These are phyloP conservation scores for Datnioides undecimradiatus DNA, from an alignment of 2,113 vertebrate species.

Conservation along the genomic window DNA sequence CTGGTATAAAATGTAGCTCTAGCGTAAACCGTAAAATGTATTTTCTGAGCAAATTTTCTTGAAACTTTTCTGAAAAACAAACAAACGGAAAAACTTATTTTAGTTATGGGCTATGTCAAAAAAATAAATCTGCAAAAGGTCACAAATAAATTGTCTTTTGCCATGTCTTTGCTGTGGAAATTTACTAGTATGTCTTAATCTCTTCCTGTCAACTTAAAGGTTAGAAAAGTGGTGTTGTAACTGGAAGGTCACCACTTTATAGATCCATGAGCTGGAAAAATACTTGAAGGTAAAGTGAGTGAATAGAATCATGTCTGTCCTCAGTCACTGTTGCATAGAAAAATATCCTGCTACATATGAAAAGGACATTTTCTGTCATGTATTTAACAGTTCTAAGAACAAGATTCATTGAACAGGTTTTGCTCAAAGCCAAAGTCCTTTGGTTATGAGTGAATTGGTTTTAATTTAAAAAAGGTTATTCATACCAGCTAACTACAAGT, in stretches of 20 bases:
- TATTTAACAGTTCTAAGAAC: background rate
- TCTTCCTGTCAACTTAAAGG: background rate
- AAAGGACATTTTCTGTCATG: background rate
- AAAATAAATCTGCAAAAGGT: no score
- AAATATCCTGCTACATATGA: background rate
- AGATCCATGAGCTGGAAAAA: no score
- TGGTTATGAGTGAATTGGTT: no score
- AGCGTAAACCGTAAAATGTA: no score
- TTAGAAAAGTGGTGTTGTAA: background rate
- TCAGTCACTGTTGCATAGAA: background rate
- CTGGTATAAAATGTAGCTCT: no score
- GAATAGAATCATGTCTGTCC: no score
- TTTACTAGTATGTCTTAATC: background rate
- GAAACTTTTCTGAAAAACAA: background rate
- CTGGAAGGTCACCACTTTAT: background rate
- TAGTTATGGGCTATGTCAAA: no score
- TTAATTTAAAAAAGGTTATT: background rate
- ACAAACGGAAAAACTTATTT: no score
- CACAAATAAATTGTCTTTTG: background rate
- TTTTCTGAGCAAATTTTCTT: background rate
- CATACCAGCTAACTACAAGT: no score
- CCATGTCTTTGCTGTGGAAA: background rate
- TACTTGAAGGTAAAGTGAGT: no score
- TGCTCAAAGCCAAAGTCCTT: no score
- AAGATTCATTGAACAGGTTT: background rate